Percentiles rank a stretch among this genome's conserved stretches.
phyloP scores from a whole-genome alignment of 1,140 invertebrate genomes.

The Oncopeltus fasciatus region DNA sequence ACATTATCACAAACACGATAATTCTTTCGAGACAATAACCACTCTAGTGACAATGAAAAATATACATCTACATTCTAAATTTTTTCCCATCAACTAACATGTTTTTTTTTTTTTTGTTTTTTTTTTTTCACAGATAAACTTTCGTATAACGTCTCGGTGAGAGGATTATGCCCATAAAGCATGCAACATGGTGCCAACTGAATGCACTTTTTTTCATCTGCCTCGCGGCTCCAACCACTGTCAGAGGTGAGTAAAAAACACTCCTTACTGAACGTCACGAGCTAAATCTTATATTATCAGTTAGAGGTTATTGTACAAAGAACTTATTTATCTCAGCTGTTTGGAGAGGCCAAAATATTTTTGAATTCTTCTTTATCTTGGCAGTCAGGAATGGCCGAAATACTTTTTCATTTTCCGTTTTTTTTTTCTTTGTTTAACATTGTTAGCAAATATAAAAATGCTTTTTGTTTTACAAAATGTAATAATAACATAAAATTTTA shows the following conservation, averaged over 20 bases:
- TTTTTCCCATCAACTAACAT: background rate
- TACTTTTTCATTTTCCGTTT: background rate
- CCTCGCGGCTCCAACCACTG: background rate
- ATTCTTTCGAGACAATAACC: too few relatives aligned
- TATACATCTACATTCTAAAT: too few relatives aligned
- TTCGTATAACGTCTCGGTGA: background rate
- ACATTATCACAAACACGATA: too few relatives aligned
- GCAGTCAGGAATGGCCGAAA: background rate
- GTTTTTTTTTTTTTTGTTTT: background rate
- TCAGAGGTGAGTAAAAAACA: background rate
- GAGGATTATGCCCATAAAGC: slow-evolving; percentile 15
- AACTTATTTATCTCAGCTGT: background rate
- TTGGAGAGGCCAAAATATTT: too few relatives aligned
- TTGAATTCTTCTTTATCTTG: background rate
- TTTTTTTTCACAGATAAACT: background rate
- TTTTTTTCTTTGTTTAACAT: background rate
- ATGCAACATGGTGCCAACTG: slow-evolving; percentile 15
- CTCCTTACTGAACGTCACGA: background rate
- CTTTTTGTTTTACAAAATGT: too few relatives aligned
- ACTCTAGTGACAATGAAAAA: too few relatives aligned
- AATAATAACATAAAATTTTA: too few relatives aligned
- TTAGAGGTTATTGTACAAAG: background rate
- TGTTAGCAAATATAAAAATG: too few relatives aligned
- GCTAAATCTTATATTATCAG: background rate
- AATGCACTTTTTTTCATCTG: background rate